Percentiles rank a stretch among this genome's conserved stretches.
Conservation (phyloP, 1,140 invertebrate genomes). For the Lysiphlebus fabarum region DNA sequence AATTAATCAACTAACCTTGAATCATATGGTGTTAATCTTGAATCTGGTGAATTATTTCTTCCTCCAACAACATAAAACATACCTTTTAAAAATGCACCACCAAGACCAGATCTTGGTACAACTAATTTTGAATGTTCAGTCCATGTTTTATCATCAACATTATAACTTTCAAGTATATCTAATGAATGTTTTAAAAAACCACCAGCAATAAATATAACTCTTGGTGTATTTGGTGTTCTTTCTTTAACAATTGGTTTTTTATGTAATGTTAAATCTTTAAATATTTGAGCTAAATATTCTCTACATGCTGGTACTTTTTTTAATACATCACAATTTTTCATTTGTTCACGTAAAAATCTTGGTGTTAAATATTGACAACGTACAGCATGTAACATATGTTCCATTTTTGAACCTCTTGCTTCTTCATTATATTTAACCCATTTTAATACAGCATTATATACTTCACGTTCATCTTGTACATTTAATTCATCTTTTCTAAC, state of each 20-base stretch:
- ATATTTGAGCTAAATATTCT: slow-evolving; percentile 86
- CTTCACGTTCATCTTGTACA: slow-evolving; percentile 85
- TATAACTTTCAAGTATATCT: slow-evolving; percentile 82
- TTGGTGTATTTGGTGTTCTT: slow-evolving; percentile 77
- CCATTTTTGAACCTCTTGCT: slow-evolving; percentile 77
- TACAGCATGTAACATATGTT: slow-evolving; percentile 80
- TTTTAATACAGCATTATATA: slow-evolving; percentile 86
- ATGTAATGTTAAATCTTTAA: slow-evolving; percentile 81
- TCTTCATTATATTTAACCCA: slow-evolving; percentile 89
- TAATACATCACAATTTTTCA: slow-evolving; percentile 85
- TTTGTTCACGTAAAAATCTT: slow-evolving; percentile 82
- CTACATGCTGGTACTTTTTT: slow-evolving; percentile 83
- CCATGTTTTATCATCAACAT: slow-evolving; percentile 82
- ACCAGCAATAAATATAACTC: slow-evolving; percentile 86
- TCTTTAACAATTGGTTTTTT: slow-evolving; percentile 78
- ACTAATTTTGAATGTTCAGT: slow-evolving; percentile 72
- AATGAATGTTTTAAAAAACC: slow-evolving; percentile 84
- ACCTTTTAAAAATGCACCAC: slow-evolving; percentile 82
- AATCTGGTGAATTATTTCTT: slow-evolving; percentile 79
- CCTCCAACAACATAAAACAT: slow-evolving; percentile 89
- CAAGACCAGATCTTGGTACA: slow-evolving; percentile 81
- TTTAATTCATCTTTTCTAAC: slow-evolving; percentile 86
- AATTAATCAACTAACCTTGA: slow-evolving; percentile 18
- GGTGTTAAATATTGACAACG: slow-evolving; percentile 90
- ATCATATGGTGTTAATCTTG: slow-evolving; percentile 60